These are phyloP conservation scores for Leptodactylus fallax DNA, from an alignment of 2,797 vertebrate genomes.

Conservation along the genomic window DNA sequence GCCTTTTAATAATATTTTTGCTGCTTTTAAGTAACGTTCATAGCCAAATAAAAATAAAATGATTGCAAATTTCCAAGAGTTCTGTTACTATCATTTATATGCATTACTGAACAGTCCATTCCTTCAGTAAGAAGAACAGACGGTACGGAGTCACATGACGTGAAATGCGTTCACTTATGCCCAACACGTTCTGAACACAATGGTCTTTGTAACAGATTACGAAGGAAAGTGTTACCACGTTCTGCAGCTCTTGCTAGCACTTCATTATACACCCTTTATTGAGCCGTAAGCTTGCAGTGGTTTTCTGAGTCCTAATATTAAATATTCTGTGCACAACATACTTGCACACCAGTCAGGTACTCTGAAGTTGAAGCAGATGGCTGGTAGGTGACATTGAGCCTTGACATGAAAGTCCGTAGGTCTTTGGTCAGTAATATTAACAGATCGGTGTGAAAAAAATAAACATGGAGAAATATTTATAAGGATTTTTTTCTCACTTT, in stretches of 20 bases:
- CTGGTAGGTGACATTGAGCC: slow-evolving; percentile 7
- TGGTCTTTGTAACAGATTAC: not conserved
- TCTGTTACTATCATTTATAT: slow-evolving; percentile 3
- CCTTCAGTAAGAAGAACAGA: slow-evolving; percentile 4
- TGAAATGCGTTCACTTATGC: not conserved
- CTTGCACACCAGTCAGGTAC: not conserved
- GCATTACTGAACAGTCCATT: not conserved
- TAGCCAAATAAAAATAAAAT: slow-evolving; percentile 5
- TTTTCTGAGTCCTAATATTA: slow-evolving; percentile 9
- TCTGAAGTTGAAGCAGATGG: slow-evolving; percentile 34
- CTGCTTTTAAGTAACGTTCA: not conserved
- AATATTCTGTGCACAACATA: slow-evolving; percentile 35
- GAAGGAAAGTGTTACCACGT: slow-evolving; percentile 1
- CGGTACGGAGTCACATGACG: not conserved
- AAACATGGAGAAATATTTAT: too few species aligned
- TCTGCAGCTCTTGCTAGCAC: not conserved
- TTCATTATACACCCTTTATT: not conserved
- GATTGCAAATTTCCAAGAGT: not conserved
- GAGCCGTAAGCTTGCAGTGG: not conserved
- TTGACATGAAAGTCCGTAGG: not conserved
- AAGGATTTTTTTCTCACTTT: not conserved
- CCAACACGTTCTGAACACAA: slow-evolving; percentile 13
- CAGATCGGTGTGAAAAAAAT: too few species aligned
- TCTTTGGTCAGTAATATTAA: not conserved
- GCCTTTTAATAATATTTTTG: not conserved